These are phyloP conservation scores for Pachyseris speciosa DNA, from an alignment of 64 coral and sea anemone genomes.

Conservation along the genomic window DNA sequence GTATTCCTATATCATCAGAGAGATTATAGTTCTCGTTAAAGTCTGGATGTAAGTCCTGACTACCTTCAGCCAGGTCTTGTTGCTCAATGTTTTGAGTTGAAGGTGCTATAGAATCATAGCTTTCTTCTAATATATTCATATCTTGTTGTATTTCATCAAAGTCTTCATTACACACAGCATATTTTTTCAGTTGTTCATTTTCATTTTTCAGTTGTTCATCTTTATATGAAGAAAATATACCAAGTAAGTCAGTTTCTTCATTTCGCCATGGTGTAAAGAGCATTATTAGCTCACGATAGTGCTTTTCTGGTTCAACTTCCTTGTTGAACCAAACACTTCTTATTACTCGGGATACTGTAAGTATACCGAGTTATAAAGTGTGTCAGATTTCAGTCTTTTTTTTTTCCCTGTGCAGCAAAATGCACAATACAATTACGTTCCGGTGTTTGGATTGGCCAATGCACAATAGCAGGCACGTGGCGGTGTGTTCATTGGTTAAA, in stretches of 20 bases:
- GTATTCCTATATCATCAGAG: slow-evolving; percentile 47
- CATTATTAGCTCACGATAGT: not conserved
- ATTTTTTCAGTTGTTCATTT: slow-evolving; percentile 22
- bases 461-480: too few species aligned
- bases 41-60: slow-evolving; percentile 1
- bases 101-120: slow-evolving; percentile 7
- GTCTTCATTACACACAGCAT: slow-evolving; percentile 27
- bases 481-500: too few species aligned
- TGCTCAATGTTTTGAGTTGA: not conserved
- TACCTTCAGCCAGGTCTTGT: slow-evolving; percentile 24
- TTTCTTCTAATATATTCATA: slow-evolving; percentile 1
- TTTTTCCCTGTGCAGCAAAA: too few species aligned
- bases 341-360: too few species aligned
- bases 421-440: too few species aligned
- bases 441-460: too few species aligned
- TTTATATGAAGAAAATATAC: slow-evolving; percentile 18
- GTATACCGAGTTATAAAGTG: too few species aligned
- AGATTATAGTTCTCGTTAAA: slow-evolving; percentile 14
- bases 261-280: slow-evolving; percentile 31
- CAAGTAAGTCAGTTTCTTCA: slow-evolving; percentile 36
- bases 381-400: too few species aligned
- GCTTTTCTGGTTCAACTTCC: too few species aligned
- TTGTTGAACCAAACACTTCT: too few species aligned
- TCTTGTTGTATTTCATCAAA: too few species aligned
- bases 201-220: not conserved